Evolutionary conservation across 1,140 invertebrate species (phyloP), one percentile per base, ranked within the genome.

Genomic region (Psilanteris sp.): DNA sequence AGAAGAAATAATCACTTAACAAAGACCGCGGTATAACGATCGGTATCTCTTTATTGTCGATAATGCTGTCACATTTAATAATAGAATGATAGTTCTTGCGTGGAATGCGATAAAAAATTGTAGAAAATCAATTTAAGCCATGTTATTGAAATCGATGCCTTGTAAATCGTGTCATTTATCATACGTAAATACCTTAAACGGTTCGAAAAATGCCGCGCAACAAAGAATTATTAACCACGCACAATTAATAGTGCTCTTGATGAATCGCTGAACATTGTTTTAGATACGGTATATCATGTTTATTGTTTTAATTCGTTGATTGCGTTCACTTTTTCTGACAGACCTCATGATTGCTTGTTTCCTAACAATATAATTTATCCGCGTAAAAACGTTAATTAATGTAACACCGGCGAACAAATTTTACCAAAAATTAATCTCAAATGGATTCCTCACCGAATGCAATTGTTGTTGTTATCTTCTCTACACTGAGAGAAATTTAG

Each of bases 11-110:
- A 37, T 61, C 55, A 39, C 16, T 43, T 48, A 61, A 71, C 54
- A 71, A 54, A 71, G 67, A 43, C 8, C 16, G 37, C 54, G 54
- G 24, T 31, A 10, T 10, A 52, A 27, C 15, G 62, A 71, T 71
- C 36, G 36, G 44, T 59, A 70, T 70, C 66, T 43, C 11, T 70
- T 59, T 48, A 59, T 22, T 34, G 52, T 29, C 54, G 54, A 52
- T 70, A 70, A 70, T 59, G 66, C 66, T 70, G 66, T 70, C 66
- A 59, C 44, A 52, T 59, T 70, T 59, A 59, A 70, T 70, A 70
- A 70, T 59, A 59, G 66, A 70, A 57, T 41, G 64, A 57, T 57
- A 46, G 31, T 68, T 68, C n/a, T 26, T 9, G 18, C 3, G 8
- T n/a, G 32, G 52, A 68, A 68, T 50, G 52, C 34, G 18, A 68